Evolutionary conservation across 2,888 invertebrate species (phyloP), one percentile per base, ranked within the genome.

Genomic region (Clostera curtula): DNA sequence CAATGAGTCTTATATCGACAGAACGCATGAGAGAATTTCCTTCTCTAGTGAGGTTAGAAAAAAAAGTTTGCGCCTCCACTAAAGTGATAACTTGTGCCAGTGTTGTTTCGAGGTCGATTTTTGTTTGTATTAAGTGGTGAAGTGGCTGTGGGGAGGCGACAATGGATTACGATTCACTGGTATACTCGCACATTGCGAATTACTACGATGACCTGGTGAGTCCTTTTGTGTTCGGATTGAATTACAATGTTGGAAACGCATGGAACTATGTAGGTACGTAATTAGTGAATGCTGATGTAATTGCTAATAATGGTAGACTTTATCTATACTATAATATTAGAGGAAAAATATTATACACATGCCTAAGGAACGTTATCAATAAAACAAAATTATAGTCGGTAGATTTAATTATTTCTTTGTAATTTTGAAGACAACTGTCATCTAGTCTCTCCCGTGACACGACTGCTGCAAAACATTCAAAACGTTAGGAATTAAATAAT

Each of bases 131-230:
- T 35, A 27, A 31, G 32, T 36, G 43, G 25, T 21, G 7, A 9
- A 43, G 50, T 47, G 43, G 16, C 12, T 39, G 54, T 48, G 54
- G 24, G 40, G 24, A 44, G 43, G 44, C 43, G 36, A 65, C 49
- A 60, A 88, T 88, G 88, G 88, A 88, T 87, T 88, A 88, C 84
- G 88, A 89, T 49, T 85, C 88, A 64, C 72, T 88, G 56, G 77
- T 88, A 49, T 88, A 87, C 67, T 86, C 88, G 49, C 88, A 88
- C 34, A 85, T 88, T 33, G 79, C 87, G 49, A 87, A 86, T 50
- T 88, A 88, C 69, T 88, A 88, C 58, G 88, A 88, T 54, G 85
- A 87, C 33, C 53, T 87, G 87, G 88, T 87, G 51, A 74, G 77
- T 59, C 37, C 13, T 27, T 19, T 16, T 26, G 13, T 15, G 15